phyloP scores from a whole-genome alignment of 1,140 invertebrate genomes.

The Eriocheir sinensis region DNA sequence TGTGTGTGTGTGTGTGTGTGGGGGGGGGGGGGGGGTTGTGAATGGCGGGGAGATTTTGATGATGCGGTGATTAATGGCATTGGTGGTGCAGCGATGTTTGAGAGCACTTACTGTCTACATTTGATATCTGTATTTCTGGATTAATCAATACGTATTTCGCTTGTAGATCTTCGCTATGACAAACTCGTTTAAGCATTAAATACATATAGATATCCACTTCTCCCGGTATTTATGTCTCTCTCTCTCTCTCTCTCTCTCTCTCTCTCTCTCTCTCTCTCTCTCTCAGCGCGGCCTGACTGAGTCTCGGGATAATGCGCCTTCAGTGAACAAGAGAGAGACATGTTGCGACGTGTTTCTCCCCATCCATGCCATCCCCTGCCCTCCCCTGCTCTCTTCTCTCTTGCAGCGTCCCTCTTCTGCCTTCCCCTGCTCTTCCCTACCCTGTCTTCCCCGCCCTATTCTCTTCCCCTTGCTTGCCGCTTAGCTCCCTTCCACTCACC shows the following conservation, averaged over 20 bases:
- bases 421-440: background rate
- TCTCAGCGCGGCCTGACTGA: too few relatives aligned
- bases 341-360: background rate
- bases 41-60: background rate
- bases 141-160: too few relatives aligned
- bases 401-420: too few relatives aligned
- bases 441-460: too few relatives aligned
- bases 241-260: constrained; percentile 4
- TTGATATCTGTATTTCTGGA: too few relatives aligned
- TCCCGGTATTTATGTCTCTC: background rate
- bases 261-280: constrained; percentile 13
- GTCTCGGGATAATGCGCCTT: background rate
- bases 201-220: too few relatives aligned
- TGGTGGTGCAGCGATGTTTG: background rate
- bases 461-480: background rate
- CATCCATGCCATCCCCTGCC: too few relatives aligned
- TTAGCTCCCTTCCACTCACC: too few relatives aligned
- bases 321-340: constrained; percentile 1
- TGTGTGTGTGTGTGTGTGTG: constrained; percentile 22
- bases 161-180: too few relatives aligned
- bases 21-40: background rate
- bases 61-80: background rate
- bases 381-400: background rate
- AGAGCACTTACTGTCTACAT: too few relatives aligned
- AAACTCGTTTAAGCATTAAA: too few relatives aligned